A percentile compares a stretch with the other conserved stretches of the same genome.
These are phyloP conservation scores for Xylocampa areola DNA, from an alignment of 2,888 invertebrate genomes.

Conservation along the genomic window DNA sequence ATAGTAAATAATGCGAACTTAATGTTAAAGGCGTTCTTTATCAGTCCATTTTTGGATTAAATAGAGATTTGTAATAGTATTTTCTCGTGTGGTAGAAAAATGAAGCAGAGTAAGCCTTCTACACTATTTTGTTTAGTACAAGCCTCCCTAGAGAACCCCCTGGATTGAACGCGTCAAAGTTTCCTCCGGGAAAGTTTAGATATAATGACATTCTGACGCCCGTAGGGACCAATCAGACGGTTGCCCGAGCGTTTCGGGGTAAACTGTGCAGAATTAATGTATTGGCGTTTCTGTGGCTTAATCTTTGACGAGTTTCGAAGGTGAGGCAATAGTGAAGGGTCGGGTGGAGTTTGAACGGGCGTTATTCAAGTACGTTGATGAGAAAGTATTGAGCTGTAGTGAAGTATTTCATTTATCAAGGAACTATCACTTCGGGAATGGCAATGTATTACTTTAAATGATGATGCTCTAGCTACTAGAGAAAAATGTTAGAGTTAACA, in stretches of 20 bases:
- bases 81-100: not conserved
- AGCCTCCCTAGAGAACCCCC: constrained; percentile 1
- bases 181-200: constrained; percentile 47
- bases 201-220: constrained; percentile 53
- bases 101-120: constrained; percentile 27
- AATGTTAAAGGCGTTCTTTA: too few relatives aligned
- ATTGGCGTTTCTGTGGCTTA: constrained; percentile 45
- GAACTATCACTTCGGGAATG: too few relatives aligned
- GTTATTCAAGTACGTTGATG: too few relatives aligned
- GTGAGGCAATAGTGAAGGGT: constrained; percentile 1
- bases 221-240: constrained; percentile 46
- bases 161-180: constrained; percentile 41
- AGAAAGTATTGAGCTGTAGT: not conserved
- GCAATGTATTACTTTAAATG: too few relatives aligned
- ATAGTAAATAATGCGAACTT: too few relatives aligned
- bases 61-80: not conserved
- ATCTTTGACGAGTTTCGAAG: constrained; percentile 52
- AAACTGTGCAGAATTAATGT: constrained; percentile 48
- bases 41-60: too few relatives aligned
- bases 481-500: too few relatives aligned
- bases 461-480: too few relatives aligned
- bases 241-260: constrained; percentile 38
- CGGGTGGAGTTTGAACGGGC: not conserved
- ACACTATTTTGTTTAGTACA: not conserved
- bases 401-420: too few relatives aligned